Evolutionary conservation across 2,797 vertebrate species (phyloP), one percentile per base, ranked within the genome.

Genomic region (Euphonia xanthogaster): DNA sequence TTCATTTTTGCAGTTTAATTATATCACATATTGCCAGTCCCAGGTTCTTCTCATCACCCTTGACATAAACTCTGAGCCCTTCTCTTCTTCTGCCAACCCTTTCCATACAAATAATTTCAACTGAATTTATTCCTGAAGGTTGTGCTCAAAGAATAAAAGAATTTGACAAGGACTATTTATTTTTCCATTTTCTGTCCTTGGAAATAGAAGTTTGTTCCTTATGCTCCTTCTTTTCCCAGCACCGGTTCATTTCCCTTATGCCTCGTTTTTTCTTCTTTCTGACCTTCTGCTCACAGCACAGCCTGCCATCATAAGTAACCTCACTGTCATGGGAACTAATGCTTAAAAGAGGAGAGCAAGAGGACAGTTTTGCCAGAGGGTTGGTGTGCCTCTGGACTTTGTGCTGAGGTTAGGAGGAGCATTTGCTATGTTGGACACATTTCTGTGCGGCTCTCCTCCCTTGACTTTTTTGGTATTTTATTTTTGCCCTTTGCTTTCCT

Each of bases 391-490:
- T 58, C 48, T 81, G 74, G 58, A 44, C 70, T 62, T 72, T 3
- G 7, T 86, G 27, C 21, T 5, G 20, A 37, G 35, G 25, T 65
- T 86, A 71, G 54, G 66, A 90, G 14, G 9, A 53, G 17, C 37
- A 10, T 86, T 81, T 83, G 40, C 45, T 62, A 14, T 58, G 16
- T 73, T 78, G 66, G 28, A 48, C 8, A 4, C 14, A 12, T 44
- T 37, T 65, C 24, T 78, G 24, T n/a, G 11, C 0, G 0, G 44
- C 12, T 65, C 8, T 81, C 8, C 5, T 61, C 8, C 9, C 15
- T 73, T 77, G 22, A n/a, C 5, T 1, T 1, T 51, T 68, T 65
- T 57, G 58, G 0, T 76, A 22, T 86, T 93, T n/a, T n/a, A n/a
- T n/a, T n/a, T n/a, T n/a, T 88, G 40, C 40, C 21, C 14, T 65